A percentile compares a stretch with the other conserved stretches of the same genome.
Conservation (phyloP, 2,113 vertebrate species). For the Epinephelus lanceolatus region DNA sequence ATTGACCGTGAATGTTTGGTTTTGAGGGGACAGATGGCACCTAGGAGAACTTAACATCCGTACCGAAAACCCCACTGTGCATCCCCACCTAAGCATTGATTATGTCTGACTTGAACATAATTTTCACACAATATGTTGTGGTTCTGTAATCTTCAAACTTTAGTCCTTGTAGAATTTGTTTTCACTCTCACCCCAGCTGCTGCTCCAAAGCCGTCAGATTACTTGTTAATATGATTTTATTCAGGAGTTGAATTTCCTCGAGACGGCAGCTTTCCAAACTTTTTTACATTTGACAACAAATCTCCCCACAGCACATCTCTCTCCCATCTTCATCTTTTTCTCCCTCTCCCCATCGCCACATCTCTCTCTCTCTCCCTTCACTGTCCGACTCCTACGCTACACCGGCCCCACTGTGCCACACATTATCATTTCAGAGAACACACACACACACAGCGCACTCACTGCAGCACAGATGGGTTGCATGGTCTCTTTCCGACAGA, state of each 20-base stretch:
- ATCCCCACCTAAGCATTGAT: constrained; percentile 10
- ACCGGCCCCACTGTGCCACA: constrained; percentile 45
- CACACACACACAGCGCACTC: constrained; percentile 50
- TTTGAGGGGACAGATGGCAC: neutral
- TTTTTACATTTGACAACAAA: constrained; percentile 39
- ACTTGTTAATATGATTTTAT: constrained; percentile 49
- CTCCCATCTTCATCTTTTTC: constrained; percentile 22
- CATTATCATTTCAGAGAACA: constrained; percentile 76
- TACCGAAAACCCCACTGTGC: neutral
- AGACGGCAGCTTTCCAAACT: constrained; percentile 39
- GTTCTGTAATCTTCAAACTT: constrained; percentile 50
- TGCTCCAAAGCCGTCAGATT: constrained; percentile 29
- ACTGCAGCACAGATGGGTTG: constrained; percentile 74
- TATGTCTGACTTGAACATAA: constrained; percentile 26
- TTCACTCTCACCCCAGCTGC: constrained; percentile 45
- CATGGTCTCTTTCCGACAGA: constrained; percentile 62
- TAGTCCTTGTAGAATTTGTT: constrained; percentile 15
- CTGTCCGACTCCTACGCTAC: constrained; percentile 61
- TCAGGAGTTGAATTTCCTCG: constrained; percentile 29
- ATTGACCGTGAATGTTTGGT: neutral
- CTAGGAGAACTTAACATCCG: neutral
- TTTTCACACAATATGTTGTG: constrained; percentile 40
- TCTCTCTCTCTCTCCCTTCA: constrained; percentile 68
- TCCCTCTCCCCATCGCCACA: constrained; percentile 36
- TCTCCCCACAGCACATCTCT: constrained; percentile 24